These are phyloP conservation scores for Apocrypta bakeri DNA, from an alignment of 1,140 invertebrate genomes.

Conservation along the genomic window DNA sequence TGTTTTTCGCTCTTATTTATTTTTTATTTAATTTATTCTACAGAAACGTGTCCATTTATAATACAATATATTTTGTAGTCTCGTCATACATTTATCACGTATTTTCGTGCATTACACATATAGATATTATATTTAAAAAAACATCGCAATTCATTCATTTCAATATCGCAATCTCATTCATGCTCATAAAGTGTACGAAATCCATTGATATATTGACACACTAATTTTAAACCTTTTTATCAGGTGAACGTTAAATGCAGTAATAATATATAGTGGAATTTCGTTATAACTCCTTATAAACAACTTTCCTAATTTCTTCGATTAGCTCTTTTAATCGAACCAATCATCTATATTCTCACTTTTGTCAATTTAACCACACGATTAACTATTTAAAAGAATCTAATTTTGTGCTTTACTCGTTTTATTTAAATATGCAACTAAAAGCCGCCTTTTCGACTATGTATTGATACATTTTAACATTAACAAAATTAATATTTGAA, in stretches of 20 bases:
- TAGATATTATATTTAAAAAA: constrained; percentile 52
- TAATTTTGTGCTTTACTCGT: constrained; percentile 28
- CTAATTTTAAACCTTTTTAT: constrained; percentile 56
- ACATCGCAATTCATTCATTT: constrained; percentile 49
- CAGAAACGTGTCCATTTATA: constrained; percentile 48
- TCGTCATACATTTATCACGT: constrained; percentile 20
- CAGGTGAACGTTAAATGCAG: constrained; percentile 61
- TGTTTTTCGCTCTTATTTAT: constrained; percentile 39
- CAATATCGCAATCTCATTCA: neutral
- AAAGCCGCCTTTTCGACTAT: constrained; percentile 33
- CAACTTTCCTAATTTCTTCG: constrained; percentile 32
- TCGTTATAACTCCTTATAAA: constrained; percentile 39
- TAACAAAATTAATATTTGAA: constrained; percentile 27
- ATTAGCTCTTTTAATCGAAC: constrained; percentile 20
- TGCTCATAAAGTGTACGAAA: constrained; percentile 51
- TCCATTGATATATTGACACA: constrained; percentile 52
- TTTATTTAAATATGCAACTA: constrained; percentile 38
- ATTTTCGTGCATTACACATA: constrained; percentile 38
- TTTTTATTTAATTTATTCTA: constrained; percentile 35
- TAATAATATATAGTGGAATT: constrained; percentile 59
- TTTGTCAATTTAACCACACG: constrained; percentile 46
- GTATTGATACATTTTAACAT: constrained; percentile 5
- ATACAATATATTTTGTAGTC: constrained; percentile 48
- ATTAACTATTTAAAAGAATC: constrained; percentile 30
- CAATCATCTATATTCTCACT: constrained; percentile 44